Evolutionary conservation across 2,113 vertebrate genomes (phyloP).

Genomic region (Antechinus flavipes): DNA sequence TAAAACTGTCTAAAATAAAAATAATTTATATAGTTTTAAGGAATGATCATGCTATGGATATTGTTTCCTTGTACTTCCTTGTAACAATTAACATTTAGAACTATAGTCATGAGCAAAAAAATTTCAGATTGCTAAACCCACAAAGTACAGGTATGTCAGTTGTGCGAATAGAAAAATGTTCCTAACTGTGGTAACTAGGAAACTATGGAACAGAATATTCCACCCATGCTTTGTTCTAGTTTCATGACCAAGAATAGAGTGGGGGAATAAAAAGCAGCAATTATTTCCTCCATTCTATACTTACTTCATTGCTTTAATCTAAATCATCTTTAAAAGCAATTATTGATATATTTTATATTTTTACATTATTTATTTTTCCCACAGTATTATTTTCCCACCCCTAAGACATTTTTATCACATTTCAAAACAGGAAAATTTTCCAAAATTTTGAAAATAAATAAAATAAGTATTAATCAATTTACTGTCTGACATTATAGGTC

Average conservation of each 20-base stretch:
- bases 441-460: not conserved
- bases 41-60: conserved; percentile 67
- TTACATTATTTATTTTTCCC: not conserved
- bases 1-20: conserved; percentile 65
- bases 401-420: not conserved
- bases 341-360: not conserved
- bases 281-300: not conserved
- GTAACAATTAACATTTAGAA: conserved; percentile 55
- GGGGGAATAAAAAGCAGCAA: fast-evolving
- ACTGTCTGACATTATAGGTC: not conserved
- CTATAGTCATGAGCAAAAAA: conserved; percentile 45
- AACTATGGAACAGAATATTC: conserved; percentile 26
- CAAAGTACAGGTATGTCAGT: not conserved
- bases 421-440: not conserved
- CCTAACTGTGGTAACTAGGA: conserved; percentile 7
- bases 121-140: conserved; percentile 62
- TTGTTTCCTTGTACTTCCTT: not conserved
- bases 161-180: conserved; percentile 24
- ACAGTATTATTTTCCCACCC: not conserved
- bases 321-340: not conserved
- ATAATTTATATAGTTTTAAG: not conserved
- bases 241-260: conserved; percentile 1
- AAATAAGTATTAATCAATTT: not conserved
- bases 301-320: not conserved
- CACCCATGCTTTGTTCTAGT: not conserved